Base-by-base conservation (phyloP, 1,140 invertebrate genomes). In the Papilio glaucus region DNA sequence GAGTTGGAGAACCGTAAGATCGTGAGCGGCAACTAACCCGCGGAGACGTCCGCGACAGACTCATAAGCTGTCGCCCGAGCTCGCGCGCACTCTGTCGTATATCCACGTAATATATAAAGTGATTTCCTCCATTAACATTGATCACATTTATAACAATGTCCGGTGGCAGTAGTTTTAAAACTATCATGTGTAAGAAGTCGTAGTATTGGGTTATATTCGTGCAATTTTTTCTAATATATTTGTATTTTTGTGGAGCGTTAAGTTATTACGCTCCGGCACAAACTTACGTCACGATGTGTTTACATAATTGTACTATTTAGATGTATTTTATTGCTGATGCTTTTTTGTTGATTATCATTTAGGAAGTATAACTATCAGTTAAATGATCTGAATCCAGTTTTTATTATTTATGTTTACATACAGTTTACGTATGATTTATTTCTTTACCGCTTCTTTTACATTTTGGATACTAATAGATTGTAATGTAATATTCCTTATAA, bases 1-100 rank as follows among this genome's bases (percentile, higher is more conserved):
- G 91, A 93, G 68, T 53, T 93, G 77, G 91, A 93, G 78, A 90
- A 76, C 75, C 91, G 91, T 63, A 93, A 91, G 80, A 91, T 93
- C 67, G 91, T 93, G 60, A 91, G 89, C 70, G 91, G 91, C 74
- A 93, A 93, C 87, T 93, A 93, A 82, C 86, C 73, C 13, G 68
- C 70, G 72, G 76, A 78, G 7, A 39, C 37, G 41, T 41, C 18
- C 75, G 39, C 63, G 63, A 18, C 38, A 1, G 63, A 67, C 39
- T 4, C 24, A 18, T 67, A 29, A 67, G 63, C 38, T 33, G 29
- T 39, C 39, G 18, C 63, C 49, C 21, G 49, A n/a, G n/a, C n/a
- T n/a, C n/a, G n/a, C n/a, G n/a, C n/a, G n/a, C n/a, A n/a, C n/a
- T n/a, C n/a, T n/a, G n/a, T n/a, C n/a, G n/a, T n/a, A n/a, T 10